These are phyloP conservation scores for Drosophila lacicola DNA, from an alignment of 2,888 invertebrate species.

Conservation along the genomic window DNA sequence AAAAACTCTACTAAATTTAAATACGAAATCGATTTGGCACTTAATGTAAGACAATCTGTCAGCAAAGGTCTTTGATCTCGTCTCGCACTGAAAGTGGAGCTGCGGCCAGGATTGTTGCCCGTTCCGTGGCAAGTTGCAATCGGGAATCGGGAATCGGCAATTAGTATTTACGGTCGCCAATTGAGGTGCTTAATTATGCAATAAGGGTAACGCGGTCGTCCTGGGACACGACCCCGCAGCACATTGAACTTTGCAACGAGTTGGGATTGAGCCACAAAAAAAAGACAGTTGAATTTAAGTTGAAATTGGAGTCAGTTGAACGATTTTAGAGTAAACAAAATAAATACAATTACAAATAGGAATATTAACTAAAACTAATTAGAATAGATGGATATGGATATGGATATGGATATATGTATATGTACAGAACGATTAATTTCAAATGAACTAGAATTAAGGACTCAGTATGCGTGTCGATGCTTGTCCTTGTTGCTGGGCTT, in stretches of 20 bases:
- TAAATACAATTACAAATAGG: constrained; percentile 27
- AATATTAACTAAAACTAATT: not conserved
- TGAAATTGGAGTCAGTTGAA: constrained; percentile 14
- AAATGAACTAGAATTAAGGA: not conserved
- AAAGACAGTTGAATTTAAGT: not conserved
- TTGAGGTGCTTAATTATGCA: constrained; percentile 65
- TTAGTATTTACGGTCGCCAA: constrained; percentile 35
- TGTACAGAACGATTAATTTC: constrained; percentile 8
- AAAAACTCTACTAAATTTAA: not conserved
- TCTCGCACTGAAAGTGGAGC: constrained; percentile 5
- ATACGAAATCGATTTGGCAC: not conserved
- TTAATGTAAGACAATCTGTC: constrained; percentile 21
- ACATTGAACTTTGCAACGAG: constrained; percentile 65
- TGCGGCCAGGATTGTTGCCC: not conserved
- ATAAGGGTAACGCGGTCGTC: constrained; percentile 49
- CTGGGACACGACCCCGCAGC: constrained; percentile 47
- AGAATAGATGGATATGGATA: too few species aligned
- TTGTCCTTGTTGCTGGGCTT: constrained; percentile 71
- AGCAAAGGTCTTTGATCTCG: constrained; percentile 24
- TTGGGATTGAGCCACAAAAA: not conserved
- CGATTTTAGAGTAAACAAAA: constrained; percentile 24
- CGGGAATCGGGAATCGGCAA: constrained; percentile 7
- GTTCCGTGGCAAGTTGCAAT: not conserved
- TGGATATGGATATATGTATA: not conserved
- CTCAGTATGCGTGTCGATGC: not conserved